Evolutionary conservation across 1,140 invertebrate genomes (phyloP).

Genomic region (Ptiloglossa arizonensis): DNA sequence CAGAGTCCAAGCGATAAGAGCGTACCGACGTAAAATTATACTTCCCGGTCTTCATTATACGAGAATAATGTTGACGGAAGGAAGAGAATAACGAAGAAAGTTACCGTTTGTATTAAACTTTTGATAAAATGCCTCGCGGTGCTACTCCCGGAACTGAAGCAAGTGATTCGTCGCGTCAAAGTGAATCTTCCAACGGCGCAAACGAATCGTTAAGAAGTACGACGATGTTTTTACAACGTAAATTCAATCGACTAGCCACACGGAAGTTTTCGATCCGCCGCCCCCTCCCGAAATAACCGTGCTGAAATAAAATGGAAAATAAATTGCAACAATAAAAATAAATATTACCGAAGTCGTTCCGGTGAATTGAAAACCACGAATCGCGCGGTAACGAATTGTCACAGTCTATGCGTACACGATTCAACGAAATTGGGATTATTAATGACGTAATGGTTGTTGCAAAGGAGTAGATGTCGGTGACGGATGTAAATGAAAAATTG

Average conservation of each 20-base stretch:
- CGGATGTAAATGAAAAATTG: too few relatives aligned
- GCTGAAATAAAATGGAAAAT: too few relatives aligned
- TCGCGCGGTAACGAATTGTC: neutral
- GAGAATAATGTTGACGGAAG: constrained; percentile 74
- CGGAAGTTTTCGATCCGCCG: neutral
- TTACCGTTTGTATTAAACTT: constrained; percentile 71
- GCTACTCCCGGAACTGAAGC: constrained; percentile 41
- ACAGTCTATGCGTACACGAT: too few relatives aligned
- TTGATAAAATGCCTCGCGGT: constrained; percentile 64
- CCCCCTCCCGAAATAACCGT: too few relatives aligned
- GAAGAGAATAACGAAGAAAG: constrained; percentile 73
- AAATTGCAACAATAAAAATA: neutral
- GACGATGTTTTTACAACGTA: constrained; percentile 25
- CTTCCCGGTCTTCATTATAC: constrained; percentile 69
- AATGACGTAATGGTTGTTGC: too few relatives aligned
- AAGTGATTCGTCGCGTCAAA: constrained; percentile 63
- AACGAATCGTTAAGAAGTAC: constrained; percentile 49
- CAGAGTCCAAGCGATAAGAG: constrained; percentile 58
- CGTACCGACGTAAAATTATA: constrained; percentile 68
- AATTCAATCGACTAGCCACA: constrained; percentile 19
- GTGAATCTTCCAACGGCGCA: constrained; percentile 46
- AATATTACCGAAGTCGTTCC: neutral
- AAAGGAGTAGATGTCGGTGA: too few relatives aligned
- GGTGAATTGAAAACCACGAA: neutral
- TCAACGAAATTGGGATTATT: too few relatives aligned